These are phyloP conservation scores for Noctua fimbriata DNA, from an alignment of 2,888 invertebrate species.

Conservation along the genomic window DNA sequence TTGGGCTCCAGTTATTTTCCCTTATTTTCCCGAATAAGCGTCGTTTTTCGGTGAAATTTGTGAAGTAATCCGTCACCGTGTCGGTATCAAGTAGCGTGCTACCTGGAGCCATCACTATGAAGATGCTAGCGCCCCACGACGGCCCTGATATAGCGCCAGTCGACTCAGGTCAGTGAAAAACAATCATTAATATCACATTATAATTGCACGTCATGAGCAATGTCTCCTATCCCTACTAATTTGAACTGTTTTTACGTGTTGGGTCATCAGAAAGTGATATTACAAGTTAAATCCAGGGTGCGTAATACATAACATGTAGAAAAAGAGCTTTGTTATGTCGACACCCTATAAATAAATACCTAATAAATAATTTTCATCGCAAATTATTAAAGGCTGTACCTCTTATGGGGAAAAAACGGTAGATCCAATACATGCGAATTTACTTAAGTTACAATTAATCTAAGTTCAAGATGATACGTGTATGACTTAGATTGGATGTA, in stretches of 20 bases:
- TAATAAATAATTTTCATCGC: neutral
- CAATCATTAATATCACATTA: constrained; percentile 57
- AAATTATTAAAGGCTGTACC: neutral
- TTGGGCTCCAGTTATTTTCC: constrained; percentile 81
- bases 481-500: neutral
- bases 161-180: constrained; percentile 85
- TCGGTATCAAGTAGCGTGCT: constrained; percentile 87
- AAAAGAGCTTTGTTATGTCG: constrained; percentile 54
- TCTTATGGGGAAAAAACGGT: neutral
- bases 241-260: neutral
- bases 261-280: neutral
- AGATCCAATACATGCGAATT: neutral
- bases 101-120: constrained; percentile 86
- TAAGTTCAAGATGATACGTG: neutral
- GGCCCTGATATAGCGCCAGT: constrained; percentile 91
- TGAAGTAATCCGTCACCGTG: constrained; percentile 82
- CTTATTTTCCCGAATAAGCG: constrained; percentile 73
- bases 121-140: constrained; percentile 89
- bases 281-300: constrained; percentile 24
- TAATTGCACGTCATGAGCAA: constrained; percentile 26
- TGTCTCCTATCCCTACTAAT: neutral
- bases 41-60: constrained; percentile 73
- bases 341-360: constrained; percentile 51
- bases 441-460: neutral
- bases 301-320: constrained; percentile 46